A percentile compares a stretch with the other conserved stretches of the same genome.
phyloP scores from a whole-genome alignment of 2,113 vertebrate genomes.

The Chloropsis hardwickii region DNA sequence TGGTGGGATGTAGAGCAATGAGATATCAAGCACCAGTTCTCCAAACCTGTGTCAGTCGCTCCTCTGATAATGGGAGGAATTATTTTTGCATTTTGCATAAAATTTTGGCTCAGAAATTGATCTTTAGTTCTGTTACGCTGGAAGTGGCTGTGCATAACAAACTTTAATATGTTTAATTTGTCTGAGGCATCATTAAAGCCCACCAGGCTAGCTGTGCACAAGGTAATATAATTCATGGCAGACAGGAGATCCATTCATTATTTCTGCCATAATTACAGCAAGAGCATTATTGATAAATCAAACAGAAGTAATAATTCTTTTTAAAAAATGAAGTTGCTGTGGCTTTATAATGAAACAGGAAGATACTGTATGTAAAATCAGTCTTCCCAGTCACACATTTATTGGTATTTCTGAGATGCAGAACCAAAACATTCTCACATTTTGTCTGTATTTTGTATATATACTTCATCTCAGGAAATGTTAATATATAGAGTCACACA shows the following conservation, averaged over 20 bases:
- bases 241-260: constrained; percentile 73
- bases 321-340: constrained; percentile 38
- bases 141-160: constrained; percentile 37
- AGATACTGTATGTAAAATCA: constrained; percentile 44
- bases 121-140: not conserved
- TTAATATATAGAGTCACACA: not conserved
- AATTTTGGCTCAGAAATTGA: constrained; percentile 12
- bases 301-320: constrained; percentile 62
- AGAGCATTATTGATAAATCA: constrained; percentile 73
- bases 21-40: not conserved
- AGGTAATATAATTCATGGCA: constrained; percentile 62
- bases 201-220: constrained; percentile 30
- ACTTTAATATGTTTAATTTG: constrained; percentile 63
- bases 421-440: constrained; percentile 37
- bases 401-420: not conserved
- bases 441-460: constrained; percentile 10
- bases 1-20: not conserved
- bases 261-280: constrained; percentile 71
- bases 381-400: not conserved
- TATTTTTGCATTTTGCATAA: not conserved
- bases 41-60: not conserved
- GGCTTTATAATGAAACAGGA: constrained; percentile 34
- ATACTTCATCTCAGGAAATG: constrained; percentile 29
- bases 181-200: constrained; percentile 58
- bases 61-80: constrained; percentile 12